Percentiles rank a stretch among this genome's conserved stretches.
Conservation (phyloP, 2,113 vertebrate genomes). For the human (Homo sapiens) region GRCh38 chr18:10202501-10203000, state of each 20-base stretch:
- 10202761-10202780: slow-evolving; percentile 69
- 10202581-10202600: slow-evolving; percentile 38
- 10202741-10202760: slow-evolving; percentile 73
- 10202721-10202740: slow-evolving; percentile 23
- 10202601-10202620: slow-evolving; percentile 56
- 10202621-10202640: slow-evolving; percentile 60
- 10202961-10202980: background rate
- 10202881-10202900: background rate
- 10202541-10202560: slow-evolving; percentile 51
- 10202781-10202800: slow-evolving; percentile 57
- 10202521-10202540: slow-evolving; percentile 65
- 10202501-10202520: slow-evolving; percentile 45
- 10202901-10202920: slow-evolving; percentile 35
- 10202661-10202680: slow-evolving; percentile 38
- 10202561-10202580: slow-evolving; percentile 47
- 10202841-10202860: slow-evolving; percentile 5
- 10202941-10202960: background rate
- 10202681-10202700: slow-evolving; percentile 30
- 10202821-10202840: slow-evolving; percentile 67
- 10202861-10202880: background rate
- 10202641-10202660: slow-evolving; percentile 45
- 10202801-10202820: slow-evolving; percentile 72
- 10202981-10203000: background rate
- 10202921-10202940: background rate
- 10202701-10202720: slow-evolving; percentile 66